These are phyloP conservation scores for Peromyscus aztecus DNA, from an alignment of 2,797 vertebrate species.

Conservation along the genomic window DNA sequence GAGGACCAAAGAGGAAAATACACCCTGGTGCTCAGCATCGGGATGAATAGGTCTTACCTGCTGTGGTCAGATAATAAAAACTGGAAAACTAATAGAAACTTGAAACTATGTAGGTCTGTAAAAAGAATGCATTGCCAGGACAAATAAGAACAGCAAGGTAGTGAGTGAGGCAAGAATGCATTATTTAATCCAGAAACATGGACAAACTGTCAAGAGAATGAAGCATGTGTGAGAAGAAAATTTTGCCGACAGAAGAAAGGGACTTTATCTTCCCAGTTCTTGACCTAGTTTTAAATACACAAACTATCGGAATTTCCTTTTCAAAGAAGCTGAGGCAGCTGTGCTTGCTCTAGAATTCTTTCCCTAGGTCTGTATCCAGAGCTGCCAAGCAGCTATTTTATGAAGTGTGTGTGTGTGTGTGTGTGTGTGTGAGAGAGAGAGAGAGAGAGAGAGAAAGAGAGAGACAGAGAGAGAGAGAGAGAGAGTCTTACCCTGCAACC, in stretches of 20 bases:
- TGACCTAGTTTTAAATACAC: background rate
- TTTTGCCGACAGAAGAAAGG: conserved; percentile 19
- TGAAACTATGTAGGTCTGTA: background rate
- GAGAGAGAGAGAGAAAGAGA: no score
- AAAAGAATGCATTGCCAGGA: background rate
- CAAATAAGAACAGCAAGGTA: background rate
- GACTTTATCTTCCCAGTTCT: background rate
- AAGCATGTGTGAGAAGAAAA: background rate
- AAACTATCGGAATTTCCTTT: conserved; percentile 18
- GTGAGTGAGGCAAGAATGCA: background rate
- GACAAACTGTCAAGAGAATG: conserved; percentile 1
- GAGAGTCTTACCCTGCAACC: background rate
- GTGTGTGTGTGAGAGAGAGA: background rate
- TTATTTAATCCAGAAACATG: background rate
- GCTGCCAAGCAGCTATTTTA: no score
- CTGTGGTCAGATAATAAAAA: conserved; percentile 17
- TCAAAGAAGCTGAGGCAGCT: background rate
- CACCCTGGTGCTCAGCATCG: background rate
- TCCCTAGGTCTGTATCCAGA: background rate
- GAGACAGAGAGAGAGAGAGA: no score
- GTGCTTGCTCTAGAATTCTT: background rate
- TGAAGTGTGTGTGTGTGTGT: background rate
- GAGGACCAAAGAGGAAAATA: background rate
- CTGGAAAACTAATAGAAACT: background rate
- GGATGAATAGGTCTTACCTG: background rate